Evolutionary conservation across 2,113 vertebrate species (phyloP), one percentile per base, ranked within the genome.

Genomic region (Hirundichthys speculiger): DNA sequence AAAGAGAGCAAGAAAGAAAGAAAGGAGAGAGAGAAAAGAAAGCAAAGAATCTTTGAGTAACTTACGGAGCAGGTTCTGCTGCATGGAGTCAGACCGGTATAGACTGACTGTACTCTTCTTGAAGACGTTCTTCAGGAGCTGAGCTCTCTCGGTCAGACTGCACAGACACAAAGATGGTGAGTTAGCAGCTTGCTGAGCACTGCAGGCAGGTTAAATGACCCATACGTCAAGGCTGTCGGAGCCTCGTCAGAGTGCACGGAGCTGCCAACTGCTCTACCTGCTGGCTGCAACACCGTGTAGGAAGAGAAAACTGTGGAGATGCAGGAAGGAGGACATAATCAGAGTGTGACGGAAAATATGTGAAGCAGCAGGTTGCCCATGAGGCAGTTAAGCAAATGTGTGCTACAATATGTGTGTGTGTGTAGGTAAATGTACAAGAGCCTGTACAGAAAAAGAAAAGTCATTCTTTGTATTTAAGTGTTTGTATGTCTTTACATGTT

Each of bases 51-150:
- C 1, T n/a, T 12, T 15, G 25, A 41, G 64, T 38, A 80, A 97
- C 98, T 97, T 90, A 99, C 97, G 98, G 70, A 98, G 95, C 75
- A 98, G 84, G 78, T 96, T 98, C 85, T 99, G 97, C 69, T 99
- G 96, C 87, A 97, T 79, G 56, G 97, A 98, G 25, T 99, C 96
- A 0, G 98, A 97, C 9, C 93, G 94, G 92, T 98, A 98, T 73
- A 98, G 80, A 72, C 93, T 96, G 89, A 96, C 93, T 0, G 96
- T 97, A 81, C 95, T 98, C 93, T 98, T 99, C 95, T 97, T 98
- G 83, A 99, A 99, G 82, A 99, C 96, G 39, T 98, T 99, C 93
- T 99, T 99, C 89, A 99, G 94, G 16, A 99, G 93, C 20, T 98
- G 96, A 7, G 98, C 98, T 83, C 95, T 93, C 92, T 99, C 97